Percentiles rank a stretch among this genome's conserved stretches.
phyloP scores from a whole-genome alignment of 2,797 vertebrate genomes.

The Artibeus jamaicensis region DNA sequence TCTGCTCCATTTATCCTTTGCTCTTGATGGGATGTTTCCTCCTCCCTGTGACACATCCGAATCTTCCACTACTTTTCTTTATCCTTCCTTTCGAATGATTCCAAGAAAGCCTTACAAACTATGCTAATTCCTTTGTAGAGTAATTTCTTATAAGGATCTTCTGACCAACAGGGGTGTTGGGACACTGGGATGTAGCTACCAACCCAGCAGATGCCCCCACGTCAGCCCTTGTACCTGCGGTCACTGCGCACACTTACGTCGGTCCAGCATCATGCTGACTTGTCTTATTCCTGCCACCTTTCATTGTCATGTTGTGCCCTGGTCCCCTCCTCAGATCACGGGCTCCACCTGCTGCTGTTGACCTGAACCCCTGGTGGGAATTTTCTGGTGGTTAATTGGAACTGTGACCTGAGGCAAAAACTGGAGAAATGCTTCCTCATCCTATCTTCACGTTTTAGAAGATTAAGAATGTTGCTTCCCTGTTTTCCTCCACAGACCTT shows the following conservation, averaged over 20 bases:
- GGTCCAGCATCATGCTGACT: rapidly evolving
- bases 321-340: neutral
- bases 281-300: neutral
- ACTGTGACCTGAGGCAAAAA: neutral
- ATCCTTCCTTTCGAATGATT: neutral
- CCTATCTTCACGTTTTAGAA: neutral
- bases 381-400: neutral
- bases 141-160: neutral
- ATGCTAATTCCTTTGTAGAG: neutral
- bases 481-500: neutral
- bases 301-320: neutral
- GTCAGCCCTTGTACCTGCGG: rapidly evolving
- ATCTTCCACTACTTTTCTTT: neutral
- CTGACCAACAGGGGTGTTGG: neutral
- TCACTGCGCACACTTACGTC: rapidly evolving
- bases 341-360: rapidly evolving
- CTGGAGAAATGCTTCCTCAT: neutral
- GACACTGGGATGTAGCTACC: rapidly evolving
- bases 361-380: neutral
- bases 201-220: rapidly evolving
- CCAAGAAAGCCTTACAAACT: neutral
- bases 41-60: neutral
- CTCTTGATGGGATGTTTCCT: neutral
- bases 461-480: neutral
- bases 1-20: neutral